Conservation (phyloP, 2,888 invertebrate genomes). For the Spisula subtruncata region DNA sequence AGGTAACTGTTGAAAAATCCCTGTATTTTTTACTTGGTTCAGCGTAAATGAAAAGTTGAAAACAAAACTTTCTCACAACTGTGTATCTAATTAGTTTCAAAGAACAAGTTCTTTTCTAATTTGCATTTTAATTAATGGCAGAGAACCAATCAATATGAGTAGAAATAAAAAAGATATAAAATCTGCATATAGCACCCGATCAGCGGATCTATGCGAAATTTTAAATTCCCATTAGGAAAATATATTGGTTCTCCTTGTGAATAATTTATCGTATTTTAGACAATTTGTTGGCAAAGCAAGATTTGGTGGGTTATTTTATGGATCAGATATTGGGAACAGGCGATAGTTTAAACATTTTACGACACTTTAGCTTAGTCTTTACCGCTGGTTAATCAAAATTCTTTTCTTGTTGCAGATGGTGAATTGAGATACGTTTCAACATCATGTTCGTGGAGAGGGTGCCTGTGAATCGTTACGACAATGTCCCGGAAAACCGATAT, state of each 20-base stretch:
- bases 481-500: not conserved
- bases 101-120: constrained; percentile 36
- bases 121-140: constrained; percentile 64
- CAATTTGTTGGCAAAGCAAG: constrained; percentile 32
- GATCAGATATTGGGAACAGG: not conserved
- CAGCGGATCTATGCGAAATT: constrained; percentile 25
- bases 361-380: not conserved
- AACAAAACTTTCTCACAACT: constrained; percentile 16
- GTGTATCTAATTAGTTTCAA: constrained; percentile 16
- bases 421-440: constrained; percentile 4
- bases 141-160: constrained; percentile 57
- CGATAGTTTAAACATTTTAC: constrained; percentile 22
- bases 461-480: constrained; percentile 17
- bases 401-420: constrained; percentile 29
- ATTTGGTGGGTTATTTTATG: constrained; percentile 21
- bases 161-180: constrained; percentile 62
- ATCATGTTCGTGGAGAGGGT: not conserved
- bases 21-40: not conserved
- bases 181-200: constrained; percentile 30
- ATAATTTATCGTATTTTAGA: constrained; percentile 54
- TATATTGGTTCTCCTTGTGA: constrained; percentile 34
- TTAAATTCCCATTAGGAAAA: constrained; percentile 55
- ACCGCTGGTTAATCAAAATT: constrained; percentile 19
- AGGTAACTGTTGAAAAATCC: not conserved
- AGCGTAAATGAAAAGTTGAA: not conserved